phyloP scores from a whole-genome alignment of 1,140 invertebrate genomes.

The Belonocnema kinseyi region DNA sequence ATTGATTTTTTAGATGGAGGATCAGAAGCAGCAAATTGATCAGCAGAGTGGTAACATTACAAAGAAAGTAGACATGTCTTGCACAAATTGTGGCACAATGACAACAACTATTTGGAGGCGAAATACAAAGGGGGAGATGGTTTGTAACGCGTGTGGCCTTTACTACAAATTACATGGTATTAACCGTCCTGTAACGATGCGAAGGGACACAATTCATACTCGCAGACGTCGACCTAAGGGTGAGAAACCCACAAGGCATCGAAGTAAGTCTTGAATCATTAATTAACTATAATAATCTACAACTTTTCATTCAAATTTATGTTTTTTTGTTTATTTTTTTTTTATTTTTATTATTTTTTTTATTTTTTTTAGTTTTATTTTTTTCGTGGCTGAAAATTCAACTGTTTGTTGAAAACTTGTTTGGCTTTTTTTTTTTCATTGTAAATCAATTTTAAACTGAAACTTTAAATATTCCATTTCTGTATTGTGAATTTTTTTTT shows the following conservation, averaged over 20 bases:
- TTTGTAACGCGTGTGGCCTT: constrained; percentile 95
- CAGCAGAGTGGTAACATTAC: constrained; percentile 64
- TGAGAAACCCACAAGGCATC: constrained; percentile 73
- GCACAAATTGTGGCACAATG: constrained; percentile 90
- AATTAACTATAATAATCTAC: constrained; percentile 15
- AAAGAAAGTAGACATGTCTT: constrained; percentile 82
- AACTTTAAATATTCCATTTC: no score
- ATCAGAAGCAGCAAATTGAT: constrained; percentile 67
- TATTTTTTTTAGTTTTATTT: no score
- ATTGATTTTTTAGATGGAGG: constrained; percentile 56
- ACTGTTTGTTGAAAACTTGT: no score
- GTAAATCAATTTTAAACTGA: no score
- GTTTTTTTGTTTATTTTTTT: no score
- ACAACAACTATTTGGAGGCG: constrained; percentile 95
- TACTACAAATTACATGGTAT: constrained; percentile 96
- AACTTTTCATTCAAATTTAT: not conserved
- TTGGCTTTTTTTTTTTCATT: no score
- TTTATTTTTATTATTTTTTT: no score
- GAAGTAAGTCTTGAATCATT: constrained; percentile 61
- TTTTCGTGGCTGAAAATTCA: no score
- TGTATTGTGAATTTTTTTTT: no score
- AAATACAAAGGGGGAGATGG: constrained; percentile 92
- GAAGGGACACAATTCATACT: constrained; percentile 97
- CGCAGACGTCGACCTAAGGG: constrained; percentile 91
- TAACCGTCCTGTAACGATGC: constrained; percentile 94